Evolutionary conservation across 92 coral and sea anemone genomes (phyloP).

Genomic region (Paragorgia papillata): DNA sequence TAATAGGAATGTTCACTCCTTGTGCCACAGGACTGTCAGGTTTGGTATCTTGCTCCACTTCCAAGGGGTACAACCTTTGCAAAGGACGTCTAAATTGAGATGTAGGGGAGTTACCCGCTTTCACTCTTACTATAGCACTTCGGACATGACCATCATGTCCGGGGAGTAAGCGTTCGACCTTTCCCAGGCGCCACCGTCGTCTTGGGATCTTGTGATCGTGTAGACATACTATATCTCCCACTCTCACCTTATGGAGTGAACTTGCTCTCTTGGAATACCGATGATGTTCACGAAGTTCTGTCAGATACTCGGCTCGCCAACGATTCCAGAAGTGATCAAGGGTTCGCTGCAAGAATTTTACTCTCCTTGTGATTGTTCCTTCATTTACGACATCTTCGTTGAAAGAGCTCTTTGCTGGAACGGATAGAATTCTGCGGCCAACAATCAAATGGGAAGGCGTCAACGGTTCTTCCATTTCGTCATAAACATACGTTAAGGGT

Average conservation of each 20-base stretch:
- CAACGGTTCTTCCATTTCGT: constrained; percentile 14
- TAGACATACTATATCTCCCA: constrained; percentile 47
- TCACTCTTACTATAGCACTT: constrained; percentile 52
- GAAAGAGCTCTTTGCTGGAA: neutral
- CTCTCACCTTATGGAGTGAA: constrained; percentile 36
- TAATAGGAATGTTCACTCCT: too few species aligned
- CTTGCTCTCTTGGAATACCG: constrained; percentile 34
- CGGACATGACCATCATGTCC: constrained; percentile 49
- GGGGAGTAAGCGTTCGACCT: constrained; percentile 43
- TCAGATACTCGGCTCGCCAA: constrained; percentile 50
- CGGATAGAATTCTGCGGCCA: constrained; percentile 39
- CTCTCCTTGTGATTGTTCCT: constrained; percentile 14
- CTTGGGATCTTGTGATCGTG: constrained; percentile 47
- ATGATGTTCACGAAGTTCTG: constrained; percentile 59
- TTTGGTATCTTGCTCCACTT: too few species aligned
- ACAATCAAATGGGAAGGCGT: constrained; percentile 31
- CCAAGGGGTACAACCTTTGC: too few species aligned
- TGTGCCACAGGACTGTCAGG: too few species aligned
- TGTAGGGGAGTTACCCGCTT: constrained; percentile 23
- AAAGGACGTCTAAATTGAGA: constrained; percentile 46
- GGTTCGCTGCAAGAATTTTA: constrained; percentile 30
- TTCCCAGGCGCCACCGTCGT: constrained; percentile 50
- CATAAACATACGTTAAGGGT: constrained; percentile 32
- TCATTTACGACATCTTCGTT: neutral
- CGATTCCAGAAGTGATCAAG: constrained; percentile 45